Evolutionary conservation across 1,140 invertebrate species (phyloP).

Genomic region (Maconellicoccus hirsutus): DNA sequence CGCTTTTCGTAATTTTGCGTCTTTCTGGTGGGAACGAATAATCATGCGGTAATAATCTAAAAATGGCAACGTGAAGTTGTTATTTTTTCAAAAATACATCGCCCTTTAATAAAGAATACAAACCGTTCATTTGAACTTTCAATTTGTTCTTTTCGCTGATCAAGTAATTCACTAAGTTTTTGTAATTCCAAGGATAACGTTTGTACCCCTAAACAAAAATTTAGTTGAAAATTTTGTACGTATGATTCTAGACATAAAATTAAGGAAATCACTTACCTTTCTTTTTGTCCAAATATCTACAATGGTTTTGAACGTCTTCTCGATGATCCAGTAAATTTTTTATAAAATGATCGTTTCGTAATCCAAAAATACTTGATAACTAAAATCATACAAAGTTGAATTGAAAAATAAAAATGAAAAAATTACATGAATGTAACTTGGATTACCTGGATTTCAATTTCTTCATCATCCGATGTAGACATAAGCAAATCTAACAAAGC

Average conservation of each 20-base stretch:
- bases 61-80: neutral
- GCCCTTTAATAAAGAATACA: no score
- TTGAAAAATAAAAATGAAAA: neutral
- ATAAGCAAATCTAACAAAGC: conserved; percentile 14
- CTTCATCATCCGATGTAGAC: conserved; percentile 38
- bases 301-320: neutral
- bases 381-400: conserved; percentile 31
- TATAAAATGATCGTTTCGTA: neutral
- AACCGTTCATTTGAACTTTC: no score
- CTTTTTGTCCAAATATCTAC: neutral
- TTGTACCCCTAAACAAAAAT: neutral
- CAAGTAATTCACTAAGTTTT: neutral
- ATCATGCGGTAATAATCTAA: neutral
- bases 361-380: conserved; percentile 3
- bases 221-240: no score
- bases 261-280: neutral
- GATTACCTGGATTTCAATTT: conserved; percentile 33
- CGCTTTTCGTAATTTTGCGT: neutral
- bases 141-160: neutral
- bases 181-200: neutral
- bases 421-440: neutral
- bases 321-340: neutral
- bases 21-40: neutral
- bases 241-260: no score
- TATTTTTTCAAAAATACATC: neutral